Base-by-base conservation (phyloP, 2,797 vertebrate species). In the Hydrophis major region DNA sequence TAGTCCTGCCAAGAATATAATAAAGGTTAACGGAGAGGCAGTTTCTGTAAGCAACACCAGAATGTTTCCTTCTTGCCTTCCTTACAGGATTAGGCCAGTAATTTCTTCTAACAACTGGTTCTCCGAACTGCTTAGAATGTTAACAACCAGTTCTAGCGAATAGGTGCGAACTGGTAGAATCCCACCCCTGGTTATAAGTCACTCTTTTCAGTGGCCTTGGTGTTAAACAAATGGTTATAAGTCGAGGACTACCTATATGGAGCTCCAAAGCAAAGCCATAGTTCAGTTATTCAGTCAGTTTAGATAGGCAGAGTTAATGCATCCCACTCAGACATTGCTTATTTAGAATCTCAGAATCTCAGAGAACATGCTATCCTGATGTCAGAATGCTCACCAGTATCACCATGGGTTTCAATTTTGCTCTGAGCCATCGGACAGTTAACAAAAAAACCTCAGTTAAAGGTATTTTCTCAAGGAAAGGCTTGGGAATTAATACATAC, bases 401-500 rank as follows among this genome's bases (percentile, higher is more conserved):
- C 1, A 1, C 42, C 3, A n/a, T 18, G 27, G 27, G 27, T 66
- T 47, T 6, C 16, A 87, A 47, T 47, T 90, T n/a, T 53, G 11
- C 55, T 42, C 66, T 47, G 66, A 89, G 83, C 47, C 47, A 83
- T 27, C 6, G 56, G 13, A 56, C 8, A 55, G 1, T 25, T 57
- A 88, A 18, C 4, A 25, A 88, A 8, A 4, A 59, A 86, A 63
- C 11, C 32, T 93, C n/a, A 5, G n/a, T 37, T 55, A 47, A 14
- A 69, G 6, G 56, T 42, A 83, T 42, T 25, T 16, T 18, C 32
- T 83, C 37, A 61, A 47, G 53, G n/a, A 90, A 89, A 93, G 69
- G 12, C 22, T 18, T 90, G 12, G 1, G 37, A 32, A 93, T 8
- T 0, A 42, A 93, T 96, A 98, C 98, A 0, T 98, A 99, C 99